phyloP scores from a whole-genome alignment of 2,113 vertebrate species.

The Aptenodytes forsteri region DNA sequence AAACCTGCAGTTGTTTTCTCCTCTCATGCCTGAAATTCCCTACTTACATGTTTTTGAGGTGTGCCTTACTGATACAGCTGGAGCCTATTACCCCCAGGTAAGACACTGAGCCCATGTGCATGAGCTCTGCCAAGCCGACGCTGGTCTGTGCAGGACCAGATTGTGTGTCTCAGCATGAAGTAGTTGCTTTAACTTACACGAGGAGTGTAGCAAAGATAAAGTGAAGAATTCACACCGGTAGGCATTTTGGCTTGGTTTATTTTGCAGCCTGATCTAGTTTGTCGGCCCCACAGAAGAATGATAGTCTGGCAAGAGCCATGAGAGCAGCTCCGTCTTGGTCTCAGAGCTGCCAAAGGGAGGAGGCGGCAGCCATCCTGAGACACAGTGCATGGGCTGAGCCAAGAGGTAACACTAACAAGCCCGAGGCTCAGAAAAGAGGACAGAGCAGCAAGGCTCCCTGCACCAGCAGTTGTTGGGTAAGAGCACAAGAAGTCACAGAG shows the following conservation, averaged over 20 bases:
- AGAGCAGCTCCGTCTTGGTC: background rate
- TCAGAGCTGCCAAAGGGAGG: background rate
- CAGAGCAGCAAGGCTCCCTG: background rate
- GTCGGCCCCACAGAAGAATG: background rate
- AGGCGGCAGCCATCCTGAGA: background rate
- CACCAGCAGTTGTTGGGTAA: background rate
- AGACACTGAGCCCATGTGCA: fast-evolving
- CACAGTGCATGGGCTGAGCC: background rate
- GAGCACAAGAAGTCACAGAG: background rate
- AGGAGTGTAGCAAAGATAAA: background rate
- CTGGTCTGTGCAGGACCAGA: background rate
- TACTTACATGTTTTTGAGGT: background rate
- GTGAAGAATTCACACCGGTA: background rate
- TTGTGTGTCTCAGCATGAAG: background rate
- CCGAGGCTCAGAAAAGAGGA: background rate
- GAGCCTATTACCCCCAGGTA: background rate
- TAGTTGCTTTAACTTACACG: background rate
- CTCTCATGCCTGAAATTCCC: background rate
- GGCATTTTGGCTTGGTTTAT: background rate
- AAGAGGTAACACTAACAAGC: background rate
- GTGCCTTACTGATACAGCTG: background rate
- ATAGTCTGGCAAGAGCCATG: background rate
- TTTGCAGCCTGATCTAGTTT: background rate
- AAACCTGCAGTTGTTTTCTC: background rate
- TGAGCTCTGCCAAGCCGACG: fast-evolving